Percentiles rank a stretch among this genome's conserved stretches.
Evolutionary conservation across 2,113 vertebrate species (phyloP).

Genomic region (Plecotus auritus): DNA sequence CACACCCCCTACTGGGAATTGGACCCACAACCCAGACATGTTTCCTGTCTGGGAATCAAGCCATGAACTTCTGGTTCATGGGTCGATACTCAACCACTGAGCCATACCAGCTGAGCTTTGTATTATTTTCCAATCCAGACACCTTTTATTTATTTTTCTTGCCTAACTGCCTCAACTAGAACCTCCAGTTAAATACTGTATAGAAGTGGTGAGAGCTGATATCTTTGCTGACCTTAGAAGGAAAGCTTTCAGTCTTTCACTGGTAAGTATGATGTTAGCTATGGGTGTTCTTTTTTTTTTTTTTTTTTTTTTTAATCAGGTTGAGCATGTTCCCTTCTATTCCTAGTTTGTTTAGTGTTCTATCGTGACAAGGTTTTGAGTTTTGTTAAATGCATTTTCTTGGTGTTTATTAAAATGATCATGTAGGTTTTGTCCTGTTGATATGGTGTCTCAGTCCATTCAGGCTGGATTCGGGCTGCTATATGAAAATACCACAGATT

Average conservation of each 20-base stretch:
- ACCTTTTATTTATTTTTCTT: conserved; percentile 7
- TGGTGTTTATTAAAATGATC: neutral
- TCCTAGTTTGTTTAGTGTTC: neutral
- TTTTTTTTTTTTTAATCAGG: neutral
- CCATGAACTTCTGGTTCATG: no score
- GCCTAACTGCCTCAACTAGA: neutral
- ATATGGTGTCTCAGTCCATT: neutral
- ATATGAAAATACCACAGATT: neutral
- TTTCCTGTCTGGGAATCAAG: no score
- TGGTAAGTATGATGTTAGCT: neutral
- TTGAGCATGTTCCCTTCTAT: neutral
- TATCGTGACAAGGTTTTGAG: neutral
- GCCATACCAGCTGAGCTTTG: no score
- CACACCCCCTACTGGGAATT: no score
- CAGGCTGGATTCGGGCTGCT: neutral
- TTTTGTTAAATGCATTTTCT: conserved; percentile 12
- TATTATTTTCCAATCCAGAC: neutral
- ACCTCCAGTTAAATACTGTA: neutral
- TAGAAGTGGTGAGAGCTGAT: neutral
- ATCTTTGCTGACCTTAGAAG: neutral
- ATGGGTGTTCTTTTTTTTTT: neutral
- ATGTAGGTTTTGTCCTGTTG: neutral
- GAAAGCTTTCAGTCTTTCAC: neutral
- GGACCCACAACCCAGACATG: no score
- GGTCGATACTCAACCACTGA: no score